Percentiles rank a stretch among this genome's conserved stretches.
Conservation (phyloP, 1,140 invertebrate genomes). For the Drosophila kohkoa region DNA sequence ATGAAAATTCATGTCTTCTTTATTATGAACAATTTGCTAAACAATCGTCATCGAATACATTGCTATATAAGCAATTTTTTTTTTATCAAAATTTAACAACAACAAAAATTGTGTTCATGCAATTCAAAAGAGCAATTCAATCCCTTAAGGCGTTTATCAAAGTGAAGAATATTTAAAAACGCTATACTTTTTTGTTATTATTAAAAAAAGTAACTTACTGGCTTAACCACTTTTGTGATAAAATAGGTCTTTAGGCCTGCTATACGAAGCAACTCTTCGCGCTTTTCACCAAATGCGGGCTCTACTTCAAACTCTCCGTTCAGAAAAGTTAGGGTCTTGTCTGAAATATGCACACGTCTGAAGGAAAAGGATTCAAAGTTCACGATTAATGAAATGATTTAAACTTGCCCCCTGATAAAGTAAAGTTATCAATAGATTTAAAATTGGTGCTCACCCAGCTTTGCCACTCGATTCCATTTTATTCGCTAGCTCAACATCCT, state of each 20-base stretch:
- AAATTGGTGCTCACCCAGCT: constrained; percentile 91
- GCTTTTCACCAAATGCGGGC: constrained; percentile 94
- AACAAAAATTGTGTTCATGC: no score
- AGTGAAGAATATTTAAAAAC: no score
- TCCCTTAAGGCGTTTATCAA: background rate
- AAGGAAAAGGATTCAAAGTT: background rate
- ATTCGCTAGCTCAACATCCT: constrained; percentile 98
- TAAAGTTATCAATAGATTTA: background rate
- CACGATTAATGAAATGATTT: background rate
- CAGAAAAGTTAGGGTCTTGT: constrained; percentile 95
- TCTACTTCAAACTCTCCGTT: constrained; percentile 98
- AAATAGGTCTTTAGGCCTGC: constrained; percentile 96
- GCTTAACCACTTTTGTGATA: constrained; percentile 94
- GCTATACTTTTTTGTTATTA: no score
- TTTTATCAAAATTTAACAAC: no score
- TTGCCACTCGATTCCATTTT: constrained; percentile 99
- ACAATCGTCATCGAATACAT: no score
- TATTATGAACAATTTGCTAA: no score
- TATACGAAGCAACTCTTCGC: constrained; percentile 94
- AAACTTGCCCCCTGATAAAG: background rate
- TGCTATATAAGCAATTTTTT: no score
- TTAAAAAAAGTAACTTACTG: constrained; percentile 86
- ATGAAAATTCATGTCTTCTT: no score
- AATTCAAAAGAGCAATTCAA: no score
- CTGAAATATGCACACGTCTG: constrained; percentile 97